Percentiles rank a stretch among this genome's conserved stretches.
Evolutionary conservation across 2,888 invertebrate species (phyloP).

Genomic region (Caenorhabditis doughertyi): DNA sequence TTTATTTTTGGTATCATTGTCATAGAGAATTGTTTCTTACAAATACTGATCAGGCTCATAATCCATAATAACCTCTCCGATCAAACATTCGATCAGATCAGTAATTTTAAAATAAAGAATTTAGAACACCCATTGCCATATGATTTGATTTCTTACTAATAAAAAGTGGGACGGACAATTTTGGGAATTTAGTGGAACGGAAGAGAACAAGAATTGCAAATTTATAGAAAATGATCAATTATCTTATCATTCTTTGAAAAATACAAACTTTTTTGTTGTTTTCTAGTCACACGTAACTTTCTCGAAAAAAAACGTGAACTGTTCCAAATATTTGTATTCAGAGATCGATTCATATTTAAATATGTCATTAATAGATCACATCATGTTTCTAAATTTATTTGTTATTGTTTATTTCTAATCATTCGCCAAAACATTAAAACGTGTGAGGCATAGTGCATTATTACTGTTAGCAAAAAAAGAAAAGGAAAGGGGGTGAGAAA

Average conservation of each 20-base stretch:
- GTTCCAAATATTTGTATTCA: slow-evolving; percentile 6
- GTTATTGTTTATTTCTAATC: slow-evolving; percentile 12
- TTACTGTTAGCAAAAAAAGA: slow-evolving; percentile 46
- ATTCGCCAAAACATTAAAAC: slow-evolving; percentile 39
- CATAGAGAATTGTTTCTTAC: too few species aligned
- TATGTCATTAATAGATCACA: slow-evolving; percentile 5
- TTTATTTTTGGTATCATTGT: too few species aligned
- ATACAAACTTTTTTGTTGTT: not conserved
- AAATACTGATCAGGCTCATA: too few species aligned
- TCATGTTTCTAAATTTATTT: slow-evolving; percentile 6
- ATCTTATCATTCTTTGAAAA: not conserved
- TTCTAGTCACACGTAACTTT: not conserved
- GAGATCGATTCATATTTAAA: slow-evolving; percentile 20
- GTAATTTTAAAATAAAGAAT: too few species aligned
- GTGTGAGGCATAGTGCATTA: slow-evolving; percentile 49
- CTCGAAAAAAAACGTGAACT: not conserved
- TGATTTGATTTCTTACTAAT: not conserved
- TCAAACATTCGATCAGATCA: too few species aligned
- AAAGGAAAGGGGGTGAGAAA: slow-evolving; percentile 7
- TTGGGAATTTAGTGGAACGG: slow-evolving; percentile 38
- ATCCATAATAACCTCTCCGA: too few species aligned
- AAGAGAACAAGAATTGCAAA: not conserved
- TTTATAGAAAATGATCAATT: not conserved
- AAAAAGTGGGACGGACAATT: slow-evolving; percentile 16
- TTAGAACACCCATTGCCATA: not conserved